Conservation (phyloP, 2,113 vertebrate species). For the Chloropsis hardwickii region DNA sequence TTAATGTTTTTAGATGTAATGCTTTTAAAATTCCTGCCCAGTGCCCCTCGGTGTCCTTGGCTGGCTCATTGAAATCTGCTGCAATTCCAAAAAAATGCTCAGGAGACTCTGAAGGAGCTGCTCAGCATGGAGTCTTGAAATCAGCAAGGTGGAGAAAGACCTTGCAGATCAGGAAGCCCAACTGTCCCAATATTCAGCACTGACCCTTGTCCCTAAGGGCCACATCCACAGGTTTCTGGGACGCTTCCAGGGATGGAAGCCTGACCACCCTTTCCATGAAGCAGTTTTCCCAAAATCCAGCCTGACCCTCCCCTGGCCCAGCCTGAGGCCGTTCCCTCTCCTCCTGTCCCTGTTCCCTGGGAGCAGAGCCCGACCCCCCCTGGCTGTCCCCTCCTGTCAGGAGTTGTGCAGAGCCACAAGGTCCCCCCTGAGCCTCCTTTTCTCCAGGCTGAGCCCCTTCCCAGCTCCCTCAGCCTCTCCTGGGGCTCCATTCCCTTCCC, state of each 20-base stretch:
- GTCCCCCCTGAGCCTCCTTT: background rate
- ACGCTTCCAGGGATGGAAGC: background rate
- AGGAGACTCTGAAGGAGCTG: background rate
- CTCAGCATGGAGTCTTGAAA: background rate
- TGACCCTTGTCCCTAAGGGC: no score
- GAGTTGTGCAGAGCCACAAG: background rate
- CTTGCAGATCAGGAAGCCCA: background rate
- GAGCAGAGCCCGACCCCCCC: background rate
- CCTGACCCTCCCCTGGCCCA: background rate
- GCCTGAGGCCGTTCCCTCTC: background rate
- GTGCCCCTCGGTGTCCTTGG: background rate
- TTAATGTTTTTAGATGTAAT: background rate
- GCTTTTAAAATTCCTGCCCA: background rate
- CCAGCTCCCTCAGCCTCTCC: background rate
- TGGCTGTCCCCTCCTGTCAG: background rate
- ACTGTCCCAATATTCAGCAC: background rate
- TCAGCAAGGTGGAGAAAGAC: no score
- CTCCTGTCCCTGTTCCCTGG: background rate
- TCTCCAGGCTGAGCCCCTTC: background rate
- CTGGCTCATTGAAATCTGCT: background rate
- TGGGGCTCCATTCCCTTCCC: no score
- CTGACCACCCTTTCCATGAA: rapidly evolving
- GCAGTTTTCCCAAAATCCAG: rapidly evolving
- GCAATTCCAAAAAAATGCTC: background rate
- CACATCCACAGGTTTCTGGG: background rate